Base-by-base conservation (phyloP, 2,888 invertebrate genomes). In the Limnephilus lunatus region DNA sequence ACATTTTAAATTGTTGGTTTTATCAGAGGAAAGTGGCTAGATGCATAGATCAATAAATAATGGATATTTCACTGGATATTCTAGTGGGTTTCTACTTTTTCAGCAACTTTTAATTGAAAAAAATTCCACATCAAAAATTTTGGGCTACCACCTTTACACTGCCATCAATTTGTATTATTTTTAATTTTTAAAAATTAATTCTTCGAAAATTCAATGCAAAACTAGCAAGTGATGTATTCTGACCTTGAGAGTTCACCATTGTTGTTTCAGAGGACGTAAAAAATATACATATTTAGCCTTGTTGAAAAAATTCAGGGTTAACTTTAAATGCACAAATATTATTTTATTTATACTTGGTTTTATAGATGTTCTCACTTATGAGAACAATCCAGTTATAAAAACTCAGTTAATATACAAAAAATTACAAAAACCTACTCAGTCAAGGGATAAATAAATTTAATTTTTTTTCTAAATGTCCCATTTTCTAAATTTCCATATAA, bases 241-340 rank as follows among this genome's bases (percentile, higher is more conserved):
- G 14, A 48, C 48, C 48, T 48, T 3, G 1, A 15, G 48, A 48
- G 48, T 48, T 48, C 48, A 48, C 15, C 48, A 15, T 14, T 48
- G 48, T 48, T 48, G 48, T 48, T n/a, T n/a, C n/a, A 15, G 14
- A 48, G 48, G 48, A 48, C 1, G 14, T 15, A 48, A 48, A 85
- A 85, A 32, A 44, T 85, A 48, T 89, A 91, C 48, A 48, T 48
- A 15, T 39, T 39, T 35, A 35, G 39, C 39, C 39, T 39, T 39
- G 39, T 39, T 39, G 39, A 9, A 44, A 44, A 44, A 44, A 44
- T 12, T 44, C 44, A 44, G 11, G 9, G 39, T 39, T 9, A 9
- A 39, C 39, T 44, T 44, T 44, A 44, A 44, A 44, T 12, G 11
- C 12, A 44, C 11, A 44, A 44, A 44, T 44, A 44, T 44, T 12